Conservation (phyloP, 2,797 vertebrate genomes). For the Lithobates sylvaticus region DNA sequence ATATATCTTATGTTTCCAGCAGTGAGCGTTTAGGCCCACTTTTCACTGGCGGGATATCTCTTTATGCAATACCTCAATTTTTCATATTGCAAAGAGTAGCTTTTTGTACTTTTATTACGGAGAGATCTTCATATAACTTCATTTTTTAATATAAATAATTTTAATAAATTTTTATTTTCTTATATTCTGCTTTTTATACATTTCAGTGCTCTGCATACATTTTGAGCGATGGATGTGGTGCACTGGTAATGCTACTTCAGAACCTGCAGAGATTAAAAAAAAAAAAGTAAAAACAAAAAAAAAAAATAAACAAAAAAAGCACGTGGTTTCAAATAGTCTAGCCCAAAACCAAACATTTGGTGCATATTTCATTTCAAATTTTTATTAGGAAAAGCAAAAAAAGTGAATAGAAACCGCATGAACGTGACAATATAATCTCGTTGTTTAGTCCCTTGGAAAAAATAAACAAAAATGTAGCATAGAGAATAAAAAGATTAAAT, state of each 20-base stretch:
- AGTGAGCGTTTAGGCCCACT: slow-evolving; percentile 99
- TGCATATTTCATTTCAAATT: slow-evolving; percentile 82
- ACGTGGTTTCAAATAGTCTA: slow-evolving; percentile 90
- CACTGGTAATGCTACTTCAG: slow-evolving; percentile 96
- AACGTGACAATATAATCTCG: slow-evolving; percentile 79
- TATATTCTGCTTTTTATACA: slow-evolving; percentile 99
- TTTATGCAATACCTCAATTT: slow-evolving; percentile 99
- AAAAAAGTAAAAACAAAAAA: slow-evolving; percentile 60
- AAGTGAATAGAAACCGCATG: slow-evolving; percentile 79
- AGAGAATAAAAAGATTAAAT: slow-evolving; percentile 76
- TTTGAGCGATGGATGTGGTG: slow-evolving; percentile 96
- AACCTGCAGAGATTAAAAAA: slow-evolving; percentile 89
- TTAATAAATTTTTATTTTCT: slow-evolving; percentile 99
- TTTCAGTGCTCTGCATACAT: slow-evolving; percentile 99
- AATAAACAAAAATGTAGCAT: slow-evolving; percentile 78
- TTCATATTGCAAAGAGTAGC: slow-evolving; percentile 99
- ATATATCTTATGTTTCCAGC: slow-evolving; percentile 99
- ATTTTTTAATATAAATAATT: slow-evolving; percentile 99
- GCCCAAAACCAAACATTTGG: slow-evolving; percentile 87
- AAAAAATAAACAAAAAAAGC: slow-evolving; percentile 81
- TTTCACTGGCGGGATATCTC: slow-evolving; percentile 99
- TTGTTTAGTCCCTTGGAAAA: slow-evolving; percentile 81
- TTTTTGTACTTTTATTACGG: slow-evolving; percentile 99
- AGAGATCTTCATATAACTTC: slow-evolving; percentile 99
- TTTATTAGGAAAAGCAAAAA: slow-evolving; percentile 78